Evolutionary conservation across 2,797 vertebrate species (phyloP).

Genomic region (Podarcis siculus): DNA sequence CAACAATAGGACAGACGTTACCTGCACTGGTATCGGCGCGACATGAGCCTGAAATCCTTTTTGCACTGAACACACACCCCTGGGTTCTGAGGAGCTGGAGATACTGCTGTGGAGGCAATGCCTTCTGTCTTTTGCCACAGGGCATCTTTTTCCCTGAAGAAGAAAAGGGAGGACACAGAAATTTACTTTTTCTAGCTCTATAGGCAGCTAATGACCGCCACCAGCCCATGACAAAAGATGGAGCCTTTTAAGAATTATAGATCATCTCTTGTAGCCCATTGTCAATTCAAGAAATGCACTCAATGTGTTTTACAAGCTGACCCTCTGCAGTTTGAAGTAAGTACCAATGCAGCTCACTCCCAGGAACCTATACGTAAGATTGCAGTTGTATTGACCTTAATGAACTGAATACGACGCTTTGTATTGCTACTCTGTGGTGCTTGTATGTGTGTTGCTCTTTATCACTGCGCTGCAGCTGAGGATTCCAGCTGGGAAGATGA

Average conservation of each 20-base stretch:
- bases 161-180: neutral
- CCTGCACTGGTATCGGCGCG: constrained; percentile 78
- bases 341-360: too few relatives aligned
- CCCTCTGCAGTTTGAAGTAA: too few relatives aligned
- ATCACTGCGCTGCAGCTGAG: neutral
- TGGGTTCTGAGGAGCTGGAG: neutral
- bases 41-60: constrained; percentile 74
- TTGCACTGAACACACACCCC: constrained; percentile 67
- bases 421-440: too few relatives aligned
- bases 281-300: neutral
- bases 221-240: neutral
- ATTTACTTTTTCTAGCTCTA: neutral
- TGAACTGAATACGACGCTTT: too few relatives aligned
- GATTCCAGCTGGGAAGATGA: neutral
- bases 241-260: neutral
- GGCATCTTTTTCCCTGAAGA: constrained; percentile 77
- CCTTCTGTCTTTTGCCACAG: constrained; percentile 78
- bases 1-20: constrained; percentile 27
- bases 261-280: neutral
- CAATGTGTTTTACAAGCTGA: too few relatives aligned
- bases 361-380: too few relatives aligned
- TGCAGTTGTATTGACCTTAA: too few relatives aligned
- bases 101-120: constrained; percentile 27
- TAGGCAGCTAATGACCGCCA: neutral
- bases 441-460: neutral